phyloP scores from a whole-genome alignment of 2,888 invertebrate genomes.

The Rhodophaea formosa region DNA sequence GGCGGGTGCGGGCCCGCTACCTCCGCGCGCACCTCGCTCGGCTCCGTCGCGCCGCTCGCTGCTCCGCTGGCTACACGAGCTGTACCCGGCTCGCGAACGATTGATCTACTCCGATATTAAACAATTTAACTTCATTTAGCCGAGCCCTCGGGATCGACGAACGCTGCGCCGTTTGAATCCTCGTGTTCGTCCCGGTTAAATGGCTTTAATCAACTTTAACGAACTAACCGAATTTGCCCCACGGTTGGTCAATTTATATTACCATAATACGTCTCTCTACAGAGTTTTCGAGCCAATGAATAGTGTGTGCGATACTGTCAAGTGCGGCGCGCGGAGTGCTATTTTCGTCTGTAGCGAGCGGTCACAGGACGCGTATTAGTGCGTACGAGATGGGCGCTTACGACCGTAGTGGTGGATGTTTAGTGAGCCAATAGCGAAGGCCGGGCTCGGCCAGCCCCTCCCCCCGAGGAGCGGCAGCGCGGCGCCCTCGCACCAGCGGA shows the following conservation, averaged over 20 bases:
- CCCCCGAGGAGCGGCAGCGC: slow-evolving; percentile 32
- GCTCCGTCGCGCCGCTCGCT: slow-evolving; percentile 67
- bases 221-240: slow-evolving; percentile 80
- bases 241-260: slow-evolving; percentile 82
- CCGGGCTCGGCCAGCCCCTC: slow-evolving; percentile 45
- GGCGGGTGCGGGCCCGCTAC: slow-evolving; percentile 75
- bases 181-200: slow-evolving; percentile 78
- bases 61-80: slow-evolving; percentile 42
- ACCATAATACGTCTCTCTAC: slow-evolving; percentile 68
- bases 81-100: slow-evolving; percentile 46
- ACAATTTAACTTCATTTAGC: slow-evolving; percentile 77
- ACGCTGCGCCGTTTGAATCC: slow-evolving; percentile 75
- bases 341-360: slow-evolving; percentile 52
- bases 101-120: slow-evolving; percentile 66
- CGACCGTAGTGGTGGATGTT: slow-evolving; percentile 36
- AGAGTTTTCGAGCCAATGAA: slow-evolving; percentile 60
- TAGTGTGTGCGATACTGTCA: slow-evolving; percentile 44
- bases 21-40: slow-evolving; percentile 71
- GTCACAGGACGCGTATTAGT: slow-evolving; percentile 50
- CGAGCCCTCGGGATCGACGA: slow-evolving; percentile 70
- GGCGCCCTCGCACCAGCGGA: slow-evolving; percentile 32
- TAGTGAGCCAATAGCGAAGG: slow-evolving; percentile 52
- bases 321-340: slow-evolving; percentile 37
- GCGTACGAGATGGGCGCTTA: slow-evolving; percentile 54
- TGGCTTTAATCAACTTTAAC: slow-evolving; percentile 82